Evolutionary conservation across 2,797 vertebrate genomes (phyloP), one percentile per base, ranked within the genome.

Genomic region (Artibeus lituratus): DNA sequence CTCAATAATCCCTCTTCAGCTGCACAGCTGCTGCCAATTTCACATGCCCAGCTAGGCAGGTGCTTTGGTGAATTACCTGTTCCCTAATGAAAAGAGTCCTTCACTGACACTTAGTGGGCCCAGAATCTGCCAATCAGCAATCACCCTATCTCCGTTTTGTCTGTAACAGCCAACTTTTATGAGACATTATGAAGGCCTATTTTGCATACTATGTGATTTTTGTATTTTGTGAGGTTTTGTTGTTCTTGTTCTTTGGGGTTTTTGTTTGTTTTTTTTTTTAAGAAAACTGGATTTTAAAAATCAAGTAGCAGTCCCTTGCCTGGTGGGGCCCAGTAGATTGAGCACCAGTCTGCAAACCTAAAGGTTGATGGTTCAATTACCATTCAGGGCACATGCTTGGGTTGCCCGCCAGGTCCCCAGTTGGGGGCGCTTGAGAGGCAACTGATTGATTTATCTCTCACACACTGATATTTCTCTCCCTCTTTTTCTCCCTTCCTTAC

Each of bases 21-120:
- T 89, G 87, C 82, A 72, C 96, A 98, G 95, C 89, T 49, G 94
- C 95, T 97, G 81, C 94, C 42, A 83, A 87, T 72, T 83, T 95
- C 94, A 97, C 96, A 86, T 83, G 94, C 94, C 80, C 90, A 96
- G 70, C 83, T 53, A 95, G 89, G 95, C 96, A 98, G 96, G 94
- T 98, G 95, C 91, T 97, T 88, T 69, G 70, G 80, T 96, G 96
- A 96, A 96, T 94, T 98, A 97, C 97, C 97, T 98, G 97, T 94
- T 97, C 95, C 94, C 96, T 76, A 94, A 89, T 95, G 94, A 95
- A 96, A 91, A 97, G 88, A 94, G 95, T 69, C 81, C 91, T 97
- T 96, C 87, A 86, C 77, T 74, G 91, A 93, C 81, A 89, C 69
- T 97, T 57, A 78, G 73, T 93, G 94, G 90, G 59, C 82, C 92